phyloP scores from a whole-genome alignment of 2,888 invertebrate species.

The Tipula unca region DNA sequence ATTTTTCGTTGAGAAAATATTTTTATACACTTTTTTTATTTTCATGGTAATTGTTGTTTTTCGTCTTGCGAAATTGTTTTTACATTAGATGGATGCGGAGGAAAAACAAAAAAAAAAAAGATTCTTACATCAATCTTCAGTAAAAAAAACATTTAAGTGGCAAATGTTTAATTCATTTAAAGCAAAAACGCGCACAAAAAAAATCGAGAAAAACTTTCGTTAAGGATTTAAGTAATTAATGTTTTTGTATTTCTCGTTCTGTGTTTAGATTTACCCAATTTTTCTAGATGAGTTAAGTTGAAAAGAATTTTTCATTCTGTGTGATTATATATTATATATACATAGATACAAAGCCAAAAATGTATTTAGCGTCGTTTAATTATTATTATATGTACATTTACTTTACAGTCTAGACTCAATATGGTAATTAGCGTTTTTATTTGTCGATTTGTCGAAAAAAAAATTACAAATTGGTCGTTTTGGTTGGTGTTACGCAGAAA shows the following conservation, averaged over 20 bases:
- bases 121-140: background rate
- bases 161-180: background rate
- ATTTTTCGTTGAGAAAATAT: background rate
- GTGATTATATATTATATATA: background rate
- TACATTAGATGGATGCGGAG: background rate
- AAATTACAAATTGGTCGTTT: background rate
- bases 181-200: background rate
- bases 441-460: background rate
- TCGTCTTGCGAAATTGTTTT: background rate
- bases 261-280: background rate
- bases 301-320: background rate
- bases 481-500: no score
- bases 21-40: background rate
- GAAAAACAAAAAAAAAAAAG: background rate
- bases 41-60: background rate
- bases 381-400: background rate
- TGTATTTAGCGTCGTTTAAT: background rate
- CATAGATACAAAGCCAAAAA: background rate
- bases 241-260: background rate
- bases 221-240: slow-evolving; percentile 14
- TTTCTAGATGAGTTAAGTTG: background rate
- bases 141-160: background rate
- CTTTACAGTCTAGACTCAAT: background rate
- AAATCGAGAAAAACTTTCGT: background rate
- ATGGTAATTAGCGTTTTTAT: background rate